Base-by-base conservation (phyloP, 2,797 vertebrate genomes). In the Falco columbarius region DNA sequence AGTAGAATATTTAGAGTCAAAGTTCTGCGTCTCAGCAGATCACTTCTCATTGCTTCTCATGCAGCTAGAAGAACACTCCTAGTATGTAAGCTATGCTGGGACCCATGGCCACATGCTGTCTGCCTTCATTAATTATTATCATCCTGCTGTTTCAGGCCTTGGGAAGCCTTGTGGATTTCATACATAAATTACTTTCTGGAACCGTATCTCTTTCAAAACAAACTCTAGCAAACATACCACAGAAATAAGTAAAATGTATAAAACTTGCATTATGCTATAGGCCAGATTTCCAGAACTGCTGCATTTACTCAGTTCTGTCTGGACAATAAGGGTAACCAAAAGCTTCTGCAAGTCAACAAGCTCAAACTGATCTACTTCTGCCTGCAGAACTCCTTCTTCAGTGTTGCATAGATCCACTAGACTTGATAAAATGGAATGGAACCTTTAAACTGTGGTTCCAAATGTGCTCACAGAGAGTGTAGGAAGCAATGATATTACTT, bases 91-190 rank as follows among this genome's bases (percentile, higher is more conserved):
- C 61, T 58, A 55, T 24, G 58, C 23, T 68, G 42, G 36, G 72
- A 86, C 63, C 51, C 34, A 49, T 14, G 17, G 67, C 80, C 77
- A 58, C 94, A 71, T 68, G 77, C 93, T 95, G 56, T 51, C 83
- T 81, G 90, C 68, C 93, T 94, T 94, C 86, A 76, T 94, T 92
- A 82, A 74, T 94, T 92, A 56, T 55, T 29, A 30, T 76, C 6
- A 9, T 61, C 44, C 52, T 40, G 67, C 81, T 93, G 92, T 72
- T 90, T 81, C 82, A 62, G 74, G 85, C 89, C 56, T 83, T 77
- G 8, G 21, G 65, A 94, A 90, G 51, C 63, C 86, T 72, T 61
- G 30, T 30, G 30, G 83, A 87, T 86, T 93, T 88, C 88, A 91
- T 80, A 90, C 92, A 83, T 84, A 92, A 89, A 81, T 56, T 81